Base-by-base conservation (phyloP, 2,797 vertebrate genomes). In the Phrynocephalus forsythii region DNA sequence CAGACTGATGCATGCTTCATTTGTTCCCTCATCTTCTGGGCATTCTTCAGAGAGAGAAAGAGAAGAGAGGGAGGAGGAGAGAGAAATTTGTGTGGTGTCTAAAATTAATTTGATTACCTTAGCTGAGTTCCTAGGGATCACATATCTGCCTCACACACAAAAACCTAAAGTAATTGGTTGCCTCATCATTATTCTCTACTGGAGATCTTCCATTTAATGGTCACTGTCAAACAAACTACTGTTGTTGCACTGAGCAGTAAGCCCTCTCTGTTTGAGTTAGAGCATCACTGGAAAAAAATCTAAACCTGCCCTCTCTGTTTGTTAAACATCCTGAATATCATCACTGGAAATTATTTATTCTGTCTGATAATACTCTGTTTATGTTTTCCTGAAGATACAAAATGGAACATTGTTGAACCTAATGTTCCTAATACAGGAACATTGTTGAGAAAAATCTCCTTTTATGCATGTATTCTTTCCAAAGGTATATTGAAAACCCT, bases 171-270 rank as follows among this genome's bases (percentile, higher is more conserved):
- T 94, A 95, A 96, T 95, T 95, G 94, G 92, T 85, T 94, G 5
- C 81, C 94, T 94, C 93, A 94, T 95, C 95, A 89, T n/a, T 87
- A 96, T 96, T 94, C 94, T 90, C 30, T 88, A 82, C 93, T 93
- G 93, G 83, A 90, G 90, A 52, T 79, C 48, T 86, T 84, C 73
- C 86, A 83, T 90, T 92, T 92, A 88, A 85, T 88, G 18, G 71
- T 18, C 71, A 13, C 69, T 81, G 56, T 88, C 69, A 88, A 88
- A 85, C 44, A 85, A 85, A 48, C 60, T 24, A 33, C 77, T 18
- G 5, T n/a, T 76, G 18, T 69, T 76, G 66, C 78, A 75, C 7
- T 38, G 71, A 60, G 15, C 81, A 26, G n/a, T 28, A 52, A 81
- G 69, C 30, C 52, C 13, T 85, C n/a, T 63, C 73, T n/a, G 38